Percentiles rank a stretch among this genome's conserved stretches.
These are phyloP conservation scores for Julus scandinavius DNA, from an alignment of 2,888 invertebrate species.

Conservation along the genomic window DNA sequence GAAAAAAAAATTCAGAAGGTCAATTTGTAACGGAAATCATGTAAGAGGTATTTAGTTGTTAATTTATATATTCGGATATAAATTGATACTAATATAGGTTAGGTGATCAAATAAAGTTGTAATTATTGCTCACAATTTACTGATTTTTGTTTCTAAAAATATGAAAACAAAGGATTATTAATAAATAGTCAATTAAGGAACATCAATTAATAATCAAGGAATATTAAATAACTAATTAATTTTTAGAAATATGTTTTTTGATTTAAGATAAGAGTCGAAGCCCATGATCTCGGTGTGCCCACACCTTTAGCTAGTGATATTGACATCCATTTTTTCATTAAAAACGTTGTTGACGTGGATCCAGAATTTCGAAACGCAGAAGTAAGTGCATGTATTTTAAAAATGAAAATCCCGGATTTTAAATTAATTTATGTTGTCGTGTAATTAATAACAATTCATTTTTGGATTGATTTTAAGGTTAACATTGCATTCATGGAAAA, in stretches of 20 bases:
- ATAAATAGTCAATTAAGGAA: too few species aligned
- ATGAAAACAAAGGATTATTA: too few species aligned
- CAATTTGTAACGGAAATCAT: too few species aligned
- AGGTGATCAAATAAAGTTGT: not conserved
- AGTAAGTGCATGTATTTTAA: slow-evolving; percentile 73
- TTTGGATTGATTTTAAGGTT: not conserved
- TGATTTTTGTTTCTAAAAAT: not conserved
- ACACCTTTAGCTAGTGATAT: slow-evolving; percentile 87
- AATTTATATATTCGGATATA: too few species aligned
- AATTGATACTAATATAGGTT: too few species aligned
- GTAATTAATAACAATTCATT: not conserved
- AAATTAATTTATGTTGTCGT: slow-evolving; percentile 5
- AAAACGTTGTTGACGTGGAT: slow-evolving; percentile 88
- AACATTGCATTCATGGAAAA: slow-evolving; percentile 68
- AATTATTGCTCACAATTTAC: not conserved
- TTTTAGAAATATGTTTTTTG: not conserved
- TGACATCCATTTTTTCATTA: slow-evolving; percentile 86
- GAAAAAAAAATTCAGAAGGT: too few species aligned
- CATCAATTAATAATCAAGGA: too few species aligned
- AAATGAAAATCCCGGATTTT: slow-evolving; percentile 67
- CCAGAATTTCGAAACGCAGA: slow-evolving; percentile 84
- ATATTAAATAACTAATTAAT: too few species aligned
- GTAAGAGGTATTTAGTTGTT: too few species aligned
- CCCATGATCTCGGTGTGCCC: slow-evolving; percentile 87
- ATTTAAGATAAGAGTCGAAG: slow-evolving; percentile 84